These are phyloP conservation scores for Oxyura jamaicensis DNA, from an alignment of 2,113 vertebrate species.

Conservation along the genomic window DNA sequence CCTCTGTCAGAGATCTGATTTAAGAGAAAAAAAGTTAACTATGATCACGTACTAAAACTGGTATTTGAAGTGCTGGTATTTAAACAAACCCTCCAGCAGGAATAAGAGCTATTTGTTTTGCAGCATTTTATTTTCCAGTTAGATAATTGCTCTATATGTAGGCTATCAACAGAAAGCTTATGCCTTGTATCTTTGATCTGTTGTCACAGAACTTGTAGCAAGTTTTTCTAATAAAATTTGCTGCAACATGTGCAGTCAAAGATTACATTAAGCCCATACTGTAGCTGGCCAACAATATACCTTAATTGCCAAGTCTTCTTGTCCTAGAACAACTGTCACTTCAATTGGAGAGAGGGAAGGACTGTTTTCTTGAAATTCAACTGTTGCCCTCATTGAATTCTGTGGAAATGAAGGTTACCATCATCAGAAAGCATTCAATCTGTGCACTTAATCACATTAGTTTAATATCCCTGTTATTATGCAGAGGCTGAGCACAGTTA, in stretches of 20 bases:
- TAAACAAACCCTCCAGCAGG: background rate
- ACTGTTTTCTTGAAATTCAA: constrained; percentile 90
- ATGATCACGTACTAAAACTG: background rate
- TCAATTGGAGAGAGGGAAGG: constrained; percentile 85
- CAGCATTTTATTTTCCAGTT: background rate
- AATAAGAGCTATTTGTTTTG: background rate
- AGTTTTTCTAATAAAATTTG: background rate
- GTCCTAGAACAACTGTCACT: constrained; percentile 89
- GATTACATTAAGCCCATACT: background rate
- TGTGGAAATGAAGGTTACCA: constrained; percentile 55
- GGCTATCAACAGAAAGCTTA: background rate
- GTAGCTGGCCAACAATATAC: constrained; percentile 66
- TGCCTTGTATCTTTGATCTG: background rate
- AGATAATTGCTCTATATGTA: background rate
- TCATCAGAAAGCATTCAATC: background rate
- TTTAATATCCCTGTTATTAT: background rate
- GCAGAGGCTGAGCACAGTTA: background rate
- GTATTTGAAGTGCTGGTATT: background rate
- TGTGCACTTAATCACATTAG: background rate
- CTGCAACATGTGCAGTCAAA: background rate
- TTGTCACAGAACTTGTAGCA: background rate
- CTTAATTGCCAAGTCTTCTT: constrained; percentile 96
- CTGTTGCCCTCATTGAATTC: constrained; percentile 98
- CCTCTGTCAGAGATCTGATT: constrained; percentile 93
- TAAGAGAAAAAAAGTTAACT: constrained; percentile 8